phyloP scores from a whole-genome alignment of 2,113 vertebrate genomes.

The Prunella fulvescens region DNA sequence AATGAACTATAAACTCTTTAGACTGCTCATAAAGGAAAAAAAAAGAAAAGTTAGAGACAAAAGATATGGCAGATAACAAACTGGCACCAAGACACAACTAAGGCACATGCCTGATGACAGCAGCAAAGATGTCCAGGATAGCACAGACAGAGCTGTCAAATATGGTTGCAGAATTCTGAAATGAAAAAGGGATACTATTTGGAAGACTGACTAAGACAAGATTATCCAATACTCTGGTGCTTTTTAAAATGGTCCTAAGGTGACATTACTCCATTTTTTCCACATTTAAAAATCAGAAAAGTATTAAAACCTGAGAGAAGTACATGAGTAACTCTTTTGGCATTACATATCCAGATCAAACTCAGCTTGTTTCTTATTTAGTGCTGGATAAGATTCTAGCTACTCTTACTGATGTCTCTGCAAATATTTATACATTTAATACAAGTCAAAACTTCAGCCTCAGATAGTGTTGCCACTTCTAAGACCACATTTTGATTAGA shows the following conservation, averaged over 20 bases:
- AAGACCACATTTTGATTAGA: neutral
- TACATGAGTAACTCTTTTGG: neutral
- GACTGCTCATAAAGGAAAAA: neutral
- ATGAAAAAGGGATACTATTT: neutral
- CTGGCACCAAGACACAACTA: neutral
- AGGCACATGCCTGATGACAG: neutral
- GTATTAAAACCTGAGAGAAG: neutral
- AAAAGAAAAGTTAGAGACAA: neutral
- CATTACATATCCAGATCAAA: neutral
- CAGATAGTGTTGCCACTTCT: neutral
- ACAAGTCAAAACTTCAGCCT: neutral
- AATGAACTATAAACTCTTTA: slow-evolving; percentile 18
- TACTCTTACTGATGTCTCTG: neutral
- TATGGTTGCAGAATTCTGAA: neutral
- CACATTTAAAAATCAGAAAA: neutral
- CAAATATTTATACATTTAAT: neutral
- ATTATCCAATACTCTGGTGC: neutral
- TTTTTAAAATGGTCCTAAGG: neutral
- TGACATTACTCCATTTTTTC: neutral
- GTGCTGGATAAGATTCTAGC: neutral
- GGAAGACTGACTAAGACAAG: neutral
- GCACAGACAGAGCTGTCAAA: neutral
- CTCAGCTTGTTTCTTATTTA: neutral
- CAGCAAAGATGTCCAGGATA: neutral
- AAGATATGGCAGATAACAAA: neutral